Percentiles rank a stretch among this genome's conserved stretches.
These are phyloP conservation scores for Caenorhabditis sp. DNA, from an alignment of 2,888 invertebrate species.

Conservation along the genomic window DNA sequence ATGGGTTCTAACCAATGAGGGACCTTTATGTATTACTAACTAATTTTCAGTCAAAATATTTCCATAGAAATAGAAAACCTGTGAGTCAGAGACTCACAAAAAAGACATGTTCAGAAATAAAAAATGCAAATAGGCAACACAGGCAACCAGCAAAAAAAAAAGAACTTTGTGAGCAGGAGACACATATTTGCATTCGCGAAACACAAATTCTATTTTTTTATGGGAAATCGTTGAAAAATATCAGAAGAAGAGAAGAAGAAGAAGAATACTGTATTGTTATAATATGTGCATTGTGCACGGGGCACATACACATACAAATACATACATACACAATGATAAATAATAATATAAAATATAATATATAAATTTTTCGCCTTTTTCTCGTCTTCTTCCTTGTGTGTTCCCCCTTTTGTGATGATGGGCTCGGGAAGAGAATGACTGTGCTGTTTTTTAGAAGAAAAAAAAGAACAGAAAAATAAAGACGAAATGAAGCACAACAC, in stretches of 20 bases:
- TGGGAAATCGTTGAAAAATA: constrained; percentile 22
- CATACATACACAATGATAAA: constrained; percentile 19
- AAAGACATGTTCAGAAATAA: neutral
- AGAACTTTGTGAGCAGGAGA: constrained; percentile 9
- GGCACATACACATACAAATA: too few relatives aligned
- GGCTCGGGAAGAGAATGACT: neutral
- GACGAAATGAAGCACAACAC: neutral
- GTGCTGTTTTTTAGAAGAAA: neutral
- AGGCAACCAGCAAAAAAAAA: constrained; percentile 7
- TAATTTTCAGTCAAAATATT: too few relatives aligned
- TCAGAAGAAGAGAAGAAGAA: constrained; percentile 6
- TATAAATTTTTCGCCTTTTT: neutral
- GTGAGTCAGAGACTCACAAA: neutral
- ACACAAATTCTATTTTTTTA: constrained; percentile 23
- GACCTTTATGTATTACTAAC: too few relatives aligned
- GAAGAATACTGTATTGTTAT: constrained; percentile 20
- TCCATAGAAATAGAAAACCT: too few relatives aligned
- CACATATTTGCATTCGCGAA: constrained; percentile 27
- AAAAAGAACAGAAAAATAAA: neutral
- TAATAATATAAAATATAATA: neutral
- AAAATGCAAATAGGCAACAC: neutral
- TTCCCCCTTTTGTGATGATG: neutral
- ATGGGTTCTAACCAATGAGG: too few relatives aligned
- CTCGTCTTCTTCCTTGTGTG: neutral
- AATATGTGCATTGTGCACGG: constrained; percentile 42